Base-by-base conservation (phyloP, 2,113 vertebrate species). In the Gopherus flavomarginatus region DNA sequence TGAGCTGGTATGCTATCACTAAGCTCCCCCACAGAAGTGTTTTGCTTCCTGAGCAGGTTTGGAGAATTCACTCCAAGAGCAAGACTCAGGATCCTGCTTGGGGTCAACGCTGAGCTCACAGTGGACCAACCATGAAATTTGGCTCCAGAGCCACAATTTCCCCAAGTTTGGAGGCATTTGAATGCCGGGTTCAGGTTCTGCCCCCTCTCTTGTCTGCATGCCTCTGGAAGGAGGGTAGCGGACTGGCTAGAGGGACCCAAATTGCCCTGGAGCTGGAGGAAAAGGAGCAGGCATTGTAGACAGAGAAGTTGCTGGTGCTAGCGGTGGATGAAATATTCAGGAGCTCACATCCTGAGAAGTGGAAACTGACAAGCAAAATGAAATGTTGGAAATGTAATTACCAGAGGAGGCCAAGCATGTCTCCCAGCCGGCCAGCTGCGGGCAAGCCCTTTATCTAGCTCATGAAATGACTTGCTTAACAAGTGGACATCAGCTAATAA, bases 271-370 rank as follows among this genome's bases (percentile, higher is more conserved):
- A 80, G 78, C 17, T 2, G n/a, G 11, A 0, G 0, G 14, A 8
- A 17, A 11, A 84, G 42, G 59, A 52, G 49, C 21, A 77, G n/a
- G 47, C 0, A 4, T 83, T 87, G 85, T 89, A 8, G 2, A n/a
- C 11, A 3, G 42, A 84, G 59, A 88, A 29, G 49, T 21, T 10
- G 59, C 90, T 52, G 2, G 65, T 83, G 85, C 81, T 59, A 94
- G 91, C 77, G 38, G 3, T 7, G 72, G 87, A 96, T 97, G 86
- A 95, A 97, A 97, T 95, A 95, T 90, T 92, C 90, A 95, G 94
- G 92, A 96, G 87, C 65, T 92, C 22, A 16, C 78, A 62, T 84
- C 88, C 78, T 14, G 57, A 27, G 81, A 97, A 96, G 90, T 21
- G 4, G 90, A 81, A 90, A 87, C 86, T 9, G 24, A 95, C 81